A percentile compares a stretch with the other conserved stretches of the same genome.
Evolutionary conservation across 2,113 vertebrate genomes (phyloP).

Genomic region (Mesembrinibis cayennensis): DNA sequence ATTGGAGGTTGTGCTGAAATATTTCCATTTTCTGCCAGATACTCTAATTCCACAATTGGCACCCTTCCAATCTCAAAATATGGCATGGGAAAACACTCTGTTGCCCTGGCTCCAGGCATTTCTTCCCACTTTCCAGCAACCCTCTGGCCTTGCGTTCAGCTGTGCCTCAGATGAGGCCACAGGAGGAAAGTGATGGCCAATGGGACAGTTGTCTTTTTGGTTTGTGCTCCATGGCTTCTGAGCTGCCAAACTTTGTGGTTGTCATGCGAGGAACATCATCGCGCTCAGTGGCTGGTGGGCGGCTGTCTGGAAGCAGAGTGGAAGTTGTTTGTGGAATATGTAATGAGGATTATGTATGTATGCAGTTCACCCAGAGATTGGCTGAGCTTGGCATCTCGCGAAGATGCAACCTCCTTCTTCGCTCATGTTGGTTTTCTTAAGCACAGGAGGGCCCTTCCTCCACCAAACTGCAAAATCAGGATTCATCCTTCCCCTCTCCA

Average conservation of each 20-base stretch:
- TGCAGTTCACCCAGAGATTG: background rate
- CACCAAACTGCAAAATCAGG: background rate
- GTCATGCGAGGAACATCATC: background rate
- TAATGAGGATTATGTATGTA: background rate
- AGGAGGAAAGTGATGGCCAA: background rate
- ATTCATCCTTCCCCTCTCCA: background rate
- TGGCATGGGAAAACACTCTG: background rate
- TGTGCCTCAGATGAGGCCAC: background rate
- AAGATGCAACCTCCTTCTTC: background rate
- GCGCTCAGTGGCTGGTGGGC: background rate
- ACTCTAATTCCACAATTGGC: background rate
- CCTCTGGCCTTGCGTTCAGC: background rate
- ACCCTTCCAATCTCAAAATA: background rate
- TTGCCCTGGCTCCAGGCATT: background rate
- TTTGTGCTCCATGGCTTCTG: background rate
- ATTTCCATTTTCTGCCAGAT: background rate
- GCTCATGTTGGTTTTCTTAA: background rate
- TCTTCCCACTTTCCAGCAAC: background rate
- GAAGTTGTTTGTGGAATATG: constrained; percentile 19
- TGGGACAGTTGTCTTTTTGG: background rate
- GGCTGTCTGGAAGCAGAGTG: background rate
- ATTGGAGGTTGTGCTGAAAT: background rate
- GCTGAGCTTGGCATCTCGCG: background rate
- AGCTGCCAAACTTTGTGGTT: background rate
- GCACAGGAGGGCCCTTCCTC: background rate